Conservation (phyloP, 2,888 invertebrate genomes). For the Aradus depressus region DNA sequence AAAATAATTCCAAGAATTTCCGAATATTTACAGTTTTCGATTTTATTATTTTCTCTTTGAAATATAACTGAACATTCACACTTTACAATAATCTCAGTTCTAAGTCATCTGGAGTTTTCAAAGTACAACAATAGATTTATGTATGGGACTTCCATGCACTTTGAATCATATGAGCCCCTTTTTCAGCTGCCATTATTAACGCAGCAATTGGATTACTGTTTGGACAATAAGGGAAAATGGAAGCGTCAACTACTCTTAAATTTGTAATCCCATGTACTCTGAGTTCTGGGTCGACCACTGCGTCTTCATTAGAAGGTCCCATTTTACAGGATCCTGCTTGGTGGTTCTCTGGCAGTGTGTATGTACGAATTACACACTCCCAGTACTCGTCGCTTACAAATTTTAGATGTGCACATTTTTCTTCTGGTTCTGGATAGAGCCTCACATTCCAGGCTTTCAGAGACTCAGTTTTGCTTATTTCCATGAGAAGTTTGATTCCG, state of each 20-base stretch:
- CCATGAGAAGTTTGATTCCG: slow-evolving; percentile 32
- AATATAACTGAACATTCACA: too few species aligned
- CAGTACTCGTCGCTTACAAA: slow-evolving; percentile 31
- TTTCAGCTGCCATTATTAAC: slow-evolving; percentile 34
- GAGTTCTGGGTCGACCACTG: slow-evolving; percentile 35
- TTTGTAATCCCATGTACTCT: slow-evolving; percentile 35
- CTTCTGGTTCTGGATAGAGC: slow-evolving; percentile 26
- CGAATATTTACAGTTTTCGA: too few species aligned
- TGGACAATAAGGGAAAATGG: slow-evolving; percentile 37
- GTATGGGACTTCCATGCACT: slow-evolving; percentile 27
- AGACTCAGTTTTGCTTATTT: slow-evolving; percentile 28
- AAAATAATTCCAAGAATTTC: too few species aligned
- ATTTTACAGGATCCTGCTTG: slow-evolving; percentile 36
- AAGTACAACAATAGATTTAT: too few species aligned
- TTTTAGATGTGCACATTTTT: slow-evolving; percentile 26
- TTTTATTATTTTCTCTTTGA: too few species aligned
- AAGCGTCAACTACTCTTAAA: slow-evolving; percentile 38
- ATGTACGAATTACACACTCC: slow-evolving; percentile 30
- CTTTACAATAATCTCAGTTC: too few species aligned
- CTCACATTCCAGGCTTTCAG: slow-evolving; percentile 29
- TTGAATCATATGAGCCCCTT: slow-evolving; percentile 32
- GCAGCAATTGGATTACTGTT: slow-evolving; percentile 35
- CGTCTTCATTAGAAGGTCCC: slow-evolving; percentile 33
- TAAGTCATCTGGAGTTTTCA: too few species aligned
- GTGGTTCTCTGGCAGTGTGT: slow-evolving; percentile 33